These are phyloP conservation scores for Drosophila aldrichi DNA, from an alignment of 2,888 invertebrate genomes.

Conservation along the genomic window DNA sequence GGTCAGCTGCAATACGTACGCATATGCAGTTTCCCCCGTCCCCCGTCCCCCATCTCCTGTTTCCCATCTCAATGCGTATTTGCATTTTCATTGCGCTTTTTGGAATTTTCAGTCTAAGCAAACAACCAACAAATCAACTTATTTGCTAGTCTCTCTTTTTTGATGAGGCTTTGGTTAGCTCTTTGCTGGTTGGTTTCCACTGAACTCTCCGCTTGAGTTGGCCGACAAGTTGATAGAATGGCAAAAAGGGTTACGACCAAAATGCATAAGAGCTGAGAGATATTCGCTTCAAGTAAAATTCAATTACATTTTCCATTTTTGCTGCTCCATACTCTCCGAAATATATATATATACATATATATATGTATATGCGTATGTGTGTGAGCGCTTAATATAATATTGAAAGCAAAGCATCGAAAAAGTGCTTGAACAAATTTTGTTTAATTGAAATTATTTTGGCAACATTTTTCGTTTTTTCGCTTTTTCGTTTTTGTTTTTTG, in stretches of 20 bases:
- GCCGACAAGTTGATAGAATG: slow-evolving; percentile 32
- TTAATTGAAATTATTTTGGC: slow-evolving; percentile 43
- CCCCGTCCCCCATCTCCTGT: too few species aligned
- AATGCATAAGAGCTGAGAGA: slow-evolving; percentile 3
- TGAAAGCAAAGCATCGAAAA: slow-evolving; percentile 27
- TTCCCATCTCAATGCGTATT: slow-evolving; percentile 29
- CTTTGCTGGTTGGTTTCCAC: slow-evolving; percentile 5
- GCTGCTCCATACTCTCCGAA: background rate
- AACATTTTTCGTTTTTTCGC: background rate
- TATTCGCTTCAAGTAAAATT: slow-evolving; percentile 20
- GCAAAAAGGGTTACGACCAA: slow-evolving; percentile 18
- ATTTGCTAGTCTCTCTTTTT: slow-evolving; percentile 46
- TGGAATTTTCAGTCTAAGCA: slow-evolving; percentile 62
- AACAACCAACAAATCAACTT: slow-evolving; percentile 76
- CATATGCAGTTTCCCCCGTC: background rate
- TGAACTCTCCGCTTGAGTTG: slow-evolving; percentile 55
- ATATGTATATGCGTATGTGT: background rate
- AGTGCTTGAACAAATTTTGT: slow-evolving; percentile 13
- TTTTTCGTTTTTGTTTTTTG: slow-evolving; percentile 1
- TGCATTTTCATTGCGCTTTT: slow-evolving; percentile 69
- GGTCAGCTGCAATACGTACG: slow-evolving; percentile 6
- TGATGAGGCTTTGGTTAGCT: slow-evolving; percentile 17
- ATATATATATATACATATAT: background rate
- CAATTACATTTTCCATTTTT: slow-evolving; percentile 24
- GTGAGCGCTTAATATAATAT: background rate